Evolutionary conservation across 2,888 invertebrate species (phyloP), one percentile per base, ranked within the genome.

Genomic region (Zaprionus lineosus): DNA sequence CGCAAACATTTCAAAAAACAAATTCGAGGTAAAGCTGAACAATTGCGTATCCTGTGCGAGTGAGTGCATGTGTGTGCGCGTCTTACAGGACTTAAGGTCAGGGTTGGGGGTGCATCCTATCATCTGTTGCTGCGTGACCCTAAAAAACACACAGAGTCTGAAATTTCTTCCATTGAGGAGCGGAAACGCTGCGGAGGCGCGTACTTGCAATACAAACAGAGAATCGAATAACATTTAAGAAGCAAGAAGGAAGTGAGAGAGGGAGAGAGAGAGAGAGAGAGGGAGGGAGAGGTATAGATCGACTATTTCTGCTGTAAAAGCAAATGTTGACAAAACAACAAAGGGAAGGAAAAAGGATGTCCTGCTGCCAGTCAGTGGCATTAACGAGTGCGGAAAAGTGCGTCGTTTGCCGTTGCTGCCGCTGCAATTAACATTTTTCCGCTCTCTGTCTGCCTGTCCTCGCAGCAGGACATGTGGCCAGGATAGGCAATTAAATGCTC

Each of bases 341-440:
- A 79, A 69, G 58, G 59, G 62, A 75, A 70, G 83, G 73, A 68
- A 85, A 71, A 74, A 76, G 82, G 86, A 85, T 83, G 84, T 85
- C 76, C 73, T 84, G 75, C 67, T 68, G 44, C 41, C 24, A 12
- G 29, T 34, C 16, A 24, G 18, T 7, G 53, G 36, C 37, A 29
- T 37, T 29, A 34, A 12, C 24, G 56, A 64, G 56, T 57, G 50
- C 43, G 63, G 55, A 76, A 79, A 75, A 75, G 55, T 77, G 82
- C 70, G 53, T 67, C 11, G 48, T 28, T 2, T 3, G 6, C 8
- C n/a, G 24, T 24, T 2, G 2, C 1, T 36, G 37, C 31, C n/a
- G 62, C 36, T 51, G 65, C 64, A 74, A 74, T 74, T 62, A 67
- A 72, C 58, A 69, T 65, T 72, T 68, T 64, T 28, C 33, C 41